Base-by-base conservation (phyloP, 2,888 invertebrate genomes). In the Blastobasis adustella region DNA sequence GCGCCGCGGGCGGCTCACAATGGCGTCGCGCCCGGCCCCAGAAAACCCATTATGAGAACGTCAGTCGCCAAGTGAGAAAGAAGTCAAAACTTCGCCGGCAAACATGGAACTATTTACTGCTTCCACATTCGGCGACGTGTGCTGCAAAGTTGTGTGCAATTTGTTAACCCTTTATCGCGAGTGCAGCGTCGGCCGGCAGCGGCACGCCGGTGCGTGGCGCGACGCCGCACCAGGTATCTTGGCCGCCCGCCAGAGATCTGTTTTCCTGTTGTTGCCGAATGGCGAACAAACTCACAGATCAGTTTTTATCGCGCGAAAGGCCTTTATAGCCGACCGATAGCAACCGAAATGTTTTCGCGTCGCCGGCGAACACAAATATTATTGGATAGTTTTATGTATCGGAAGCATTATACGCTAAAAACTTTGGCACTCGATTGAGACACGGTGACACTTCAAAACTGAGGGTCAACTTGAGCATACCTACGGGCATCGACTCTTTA, bases 221-320 rank as follows among this genome's bases (percentile, higher is more conserved):
- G 65, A 58, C 67, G 65, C 58, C 56, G 57, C 63, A 68, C 72
- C 83, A 89, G 89, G 89, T 89, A 81, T 74, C 71, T 82, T 89
- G 89, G 89, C 83, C 63, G 61, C 55, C 57, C 61, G 81, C 89
- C 89, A 89, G 83, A 73, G 80, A 84, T 78, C 79, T 89, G 88
- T 89, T 89, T 89, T 86, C 84, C 80, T 80, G 81, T 80, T 82
- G 82, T 81, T 79, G 81, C 75, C 74, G 75, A 81, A 79, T 79
- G 80, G 75, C 74, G 74, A 80, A 79, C 82, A 79, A 81, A 84
- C 86, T 84, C 83, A 80, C 87, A 85, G 87, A 89, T 89, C 88
- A 85, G 86, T 88, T 88, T 88, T 88, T 89, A 89, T 89, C 87
- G 82, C 82, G 82, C 81, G 80, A 82, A 82, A 86, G 83, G 86